Evolutionary conservation across 2,113 vertebrate genomes (phyloP).

Genomic region (Campylomormyrus tamandua): DNA sequence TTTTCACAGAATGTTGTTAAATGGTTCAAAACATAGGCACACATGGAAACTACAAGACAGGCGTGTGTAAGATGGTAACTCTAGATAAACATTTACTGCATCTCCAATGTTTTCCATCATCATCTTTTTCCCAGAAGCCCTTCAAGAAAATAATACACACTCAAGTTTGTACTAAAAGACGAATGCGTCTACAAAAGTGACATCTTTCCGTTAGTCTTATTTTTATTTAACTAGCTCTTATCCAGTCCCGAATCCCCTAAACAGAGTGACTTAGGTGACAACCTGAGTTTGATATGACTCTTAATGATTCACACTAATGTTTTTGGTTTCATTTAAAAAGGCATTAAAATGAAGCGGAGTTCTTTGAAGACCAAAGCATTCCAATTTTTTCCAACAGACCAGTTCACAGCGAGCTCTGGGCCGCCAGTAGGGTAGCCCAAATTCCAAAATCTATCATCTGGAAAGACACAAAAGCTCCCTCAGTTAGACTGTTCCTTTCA

Average conservation of each 20-base stretch:
- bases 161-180: conserved; percentile 36
- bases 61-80: neutral
- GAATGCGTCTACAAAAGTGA: neutral
- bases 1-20: neutral
- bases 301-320: neutral
- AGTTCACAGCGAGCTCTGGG: conserved; percentile 96
- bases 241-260: conserved; percentile 24
- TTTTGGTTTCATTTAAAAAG: conserved; percentile 44
- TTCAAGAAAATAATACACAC: conserved; percentile 34
- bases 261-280: conserved; percentile 48
- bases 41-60: neutral
- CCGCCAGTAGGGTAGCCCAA: conserved; percentile 94
- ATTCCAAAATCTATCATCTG: conserved; percentile 99
- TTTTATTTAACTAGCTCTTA: neutral
- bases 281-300: conserved; percentile 63
- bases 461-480: conserved; percentile 97
- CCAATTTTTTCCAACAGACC: conserved; percentile 96
- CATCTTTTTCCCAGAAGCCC: conserved; percentile 34
- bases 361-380: conserved; percentile 99
- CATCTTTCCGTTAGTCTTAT: neutral
- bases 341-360: conserved; percentile 96
- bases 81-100: conserved; percentile 46
- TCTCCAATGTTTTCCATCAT: conserved; percentile 48
- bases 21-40: neutral
- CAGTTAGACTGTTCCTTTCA: conserved; percentile 77